A percentile compares a stretch with the other conserved stretches of the same genome.
Evolutionary conservation across 2,113 vertebrate species (phyloP).

Genomic region (Nibea coibor): DNA sequence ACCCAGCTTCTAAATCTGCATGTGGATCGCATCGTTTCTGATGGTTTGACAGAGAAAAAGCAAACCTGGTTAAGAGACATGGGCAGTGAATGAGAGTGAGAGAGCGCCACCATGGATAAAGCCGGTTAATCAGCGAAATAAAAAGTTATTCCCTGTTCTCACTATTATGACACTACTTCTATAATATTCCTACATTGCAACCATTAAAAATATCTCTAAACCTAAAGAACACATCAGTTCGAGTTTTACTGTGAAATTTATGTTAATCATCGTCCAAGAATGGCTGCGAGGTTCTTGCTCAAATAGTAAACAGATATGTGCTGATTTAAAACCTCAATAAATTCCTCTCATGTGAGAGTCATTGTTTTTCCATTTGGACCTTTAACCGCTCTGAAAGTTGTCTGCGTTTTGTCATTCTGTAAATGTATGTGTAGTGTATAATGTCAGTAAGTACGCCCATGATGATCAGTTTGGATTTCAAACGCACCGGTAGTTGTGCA

Average conservation of each 20-base stretch:
- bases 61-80: no score
- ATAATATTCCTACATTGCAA: background rate
- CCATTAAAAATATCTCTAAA: background rate
- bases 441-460: conserved; percentile 41
- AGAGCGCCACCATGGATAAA: no score
- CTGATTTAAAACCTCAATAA: background rate
- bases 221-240: background rate
- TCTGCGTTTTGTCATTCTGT: conserved; percentile 34
- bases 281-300: background rate
- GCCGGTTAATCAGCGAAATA: no score
- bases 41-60: no score
- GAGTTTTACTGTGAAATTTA: background rate
- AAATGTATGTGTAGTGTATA: conserved; percentile 39
- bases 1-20: no score
- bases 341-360: background rate
- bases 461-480: conserved; percentile 73
- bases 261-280: background rate
- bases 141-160: no score
- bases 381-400: conserved; percentile 10
- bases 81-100: no score
- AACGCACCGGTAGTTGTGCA: conserved; percentile 79
- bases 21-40: no score
- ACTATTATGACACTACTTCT: background rate
- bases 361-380: conserved; percentile 3
- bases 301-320: background rate